These are phyloP conservation scores for Harpagifer antarcticus DNA, from an alignment of 2,797 vertebrate species.

Conservation along the genomic window DNA sequence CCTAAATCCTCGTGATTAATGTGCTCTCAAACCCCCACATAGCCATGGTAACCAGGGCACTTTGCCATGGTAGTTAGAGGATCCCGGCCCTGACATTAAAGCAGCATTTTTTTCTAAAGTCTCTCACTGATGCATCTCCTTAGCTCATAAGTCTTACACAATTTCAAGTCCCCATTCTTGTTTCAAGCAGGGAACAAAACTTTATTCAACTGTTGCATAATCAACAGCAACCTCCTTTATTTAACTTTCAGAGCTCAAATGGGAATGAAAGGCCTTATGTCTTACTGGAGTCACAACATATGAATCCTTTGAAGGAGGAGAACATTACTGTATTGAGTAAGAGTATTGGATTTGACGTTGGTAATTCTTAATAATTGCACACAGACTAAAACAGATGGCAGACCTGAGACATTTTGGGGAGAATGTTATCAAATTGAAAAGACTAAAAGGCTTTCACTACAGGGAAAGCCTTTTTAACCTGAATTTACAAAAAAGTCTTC, in stretches of 20 bases:
- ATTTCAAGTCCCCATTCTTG: background rate
- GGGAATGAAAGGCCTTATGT: slow-evolving; percentile 5
- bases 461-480: background rate
- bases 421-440: slow-evolving; percentile 25
- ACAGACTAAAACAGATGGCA: slow-evolving; percentile 17
- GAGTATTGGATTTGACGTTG: slow-evolving; percentile 36
- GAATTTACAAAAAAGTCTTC: background rate
- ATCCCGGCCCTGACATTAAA: slow-evolving; percentile 75
- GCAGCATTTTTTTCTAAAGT: slow-evolving; percentile 67
- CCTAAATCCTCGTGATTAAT: slow-evolving; percentile 85
- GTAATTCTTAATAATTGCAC: slow-evolving; percentile 39
- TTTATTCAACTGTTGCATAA: slow-evolving; percentile 15
- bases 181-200: slow-evolving; percentile 12
- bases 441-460: slow-evolving; percentile 26
- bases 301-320: slow-evolving; percentile 15
- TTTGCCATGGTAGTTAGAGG: slow-evolving; percentile 80
- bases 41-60: slow-evolving; percentile 83
- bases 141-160: slow-evolving; percentile 28
- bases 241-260: slow-evolving; percentile 2
- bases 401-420: slow-evolving; percentile 39
- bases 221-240: slow-evolving; percentile 20
- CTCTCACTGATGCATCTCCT: slow-evolving; percentile 61
- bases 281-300: background rate
- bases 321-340: background rate
- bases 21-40: slow-evolving; percentile 78